Conservation (phyloP, 2,113 vertebrate genomes). For the Scatophagus argus region DNA sequence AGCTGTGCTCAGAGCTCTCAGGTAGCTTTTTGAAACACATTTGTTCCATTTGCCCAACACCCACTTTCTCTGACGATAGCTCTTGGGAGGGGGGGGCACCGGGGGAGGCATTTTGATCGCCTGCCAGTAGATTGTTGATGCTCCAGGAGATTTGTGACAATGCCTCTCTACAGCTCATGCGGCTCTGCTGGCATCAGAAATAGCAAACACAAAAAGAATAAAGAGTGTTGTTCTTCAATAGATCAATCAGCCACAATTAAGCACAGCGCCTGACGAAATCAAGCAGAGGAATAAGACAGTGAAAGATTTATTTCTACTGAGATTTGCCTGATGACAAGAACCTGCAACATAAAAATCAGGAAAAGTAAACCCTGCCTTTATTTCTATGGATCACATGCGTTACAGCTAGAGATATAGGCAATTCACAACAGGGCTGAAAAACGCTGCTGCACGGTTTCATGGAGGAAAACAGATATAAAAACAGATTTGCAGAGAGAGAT, state of each 20-base stretch:
- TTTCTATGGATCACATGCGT: background rate
- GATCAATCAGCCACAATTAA: constrained; percentile 46
- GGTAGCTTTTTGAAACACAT: constrained; percentile 49
- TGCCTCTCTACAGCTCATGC: constrained; percentile 14
- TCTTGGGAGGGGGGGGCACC: constrained; percentile 2
- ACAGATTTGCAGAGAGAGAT: constrained; percentile 38
- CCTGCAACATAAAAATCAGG: background rate
- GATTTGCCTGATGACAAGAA: background rate
- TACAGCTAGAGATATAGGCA: background rate
- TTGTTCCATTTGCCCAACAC: constrained; percentile 51
- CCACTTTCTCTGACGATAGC: constrained; percentile 31
- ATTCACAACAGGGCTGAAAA: constrained; percentile 39
- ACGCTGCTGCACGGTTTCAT: constrained; percentile 37
- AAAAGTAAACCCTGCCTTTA: background rate
- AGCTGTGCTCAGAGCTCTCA: background rate
- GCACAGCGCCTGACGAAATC: background rate
- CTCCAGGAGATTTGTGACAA: constrained; percentile 55
- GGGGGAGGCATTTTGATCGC: constrained; percentile 35
- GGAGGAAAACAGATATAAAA: constrained; percentile 41
- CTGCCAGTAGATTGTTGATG: constrained; percentile 67
- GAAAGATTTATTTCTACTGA: background rate
- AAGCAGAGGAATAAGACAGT: background rate
- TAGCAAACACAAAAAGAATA: constrained; percentile 13
- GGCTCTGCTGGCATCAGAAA: constrained; percentile 24
- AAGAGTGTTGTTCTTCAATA: background rate